phyloP scores from a whole-genome alignment of 1,140 invertebrate species.

The Bombus confusus region DNA sequence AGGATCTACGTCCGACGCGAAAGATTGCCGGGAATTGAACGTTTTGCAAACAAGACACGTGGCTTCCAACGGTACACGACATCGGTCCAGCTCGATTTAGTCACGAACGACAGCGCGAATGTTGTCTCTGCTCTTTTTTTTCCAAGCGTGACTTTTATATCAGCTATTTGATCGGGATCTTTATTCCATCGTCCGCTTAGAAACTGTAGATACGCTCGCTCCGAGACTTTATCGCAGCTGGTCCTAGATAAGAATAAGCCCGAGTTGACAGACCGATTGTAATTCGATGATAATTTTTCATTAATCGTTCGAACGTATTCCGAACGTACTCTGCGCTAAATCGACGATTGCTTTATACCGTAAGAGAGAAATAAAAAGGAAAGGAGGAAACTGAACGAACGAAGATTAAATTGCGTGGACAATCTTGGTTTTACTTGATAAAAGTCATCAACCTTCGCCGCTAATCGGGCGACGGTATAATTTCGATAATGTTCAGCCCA shows the following conservation, averaged over 20 bases:
- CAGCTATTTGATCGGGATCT: constrained; percentile 28
- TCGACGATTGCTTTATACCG: background rate
- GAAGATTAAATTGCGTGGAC: background rate
- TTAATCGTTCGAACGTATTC: constrained; percentile 11
- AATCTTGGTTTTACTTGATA: background rate
- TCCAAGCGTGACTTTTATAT: constrained; percentile 4
- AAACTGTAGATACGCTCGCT: constrained; percentile 30
- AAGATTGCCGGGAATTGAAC: constrained; percentile 29
- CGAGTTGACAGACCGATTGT: constrained; percentile 47
- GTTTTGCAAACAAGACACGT: background rate
- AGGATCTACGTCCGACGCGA: constrained; percentile 46
- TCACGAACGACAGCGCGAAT: constrained; percentile 5
- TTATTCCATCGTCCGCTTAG: constrained; percentile 1
- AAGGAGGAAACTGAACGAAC: background rate
- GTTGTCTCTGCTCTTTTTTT: background rate
- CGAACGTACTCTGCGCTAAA: background rate
- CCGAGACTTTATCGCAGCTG: constrained; percentile 55
- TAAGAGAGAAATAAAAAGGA: background rate
- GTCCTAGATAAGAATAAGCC: constrained; percentile 52
- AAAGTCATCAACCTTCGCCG: background rate
- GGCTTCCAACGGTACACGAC: background rate
- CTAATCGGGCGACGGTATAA: background rate
- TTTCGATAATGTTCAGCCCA: background rate
- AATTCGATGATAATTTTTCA: constrained; percentile 48
- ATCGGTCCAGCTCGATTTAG: constrained; percentile 39